These are phyloP conservation scores for Penaeus japonicus DNA, from an alignment of 1,140 invertebrate genomes.

Conservation along the genomic window DNA sequence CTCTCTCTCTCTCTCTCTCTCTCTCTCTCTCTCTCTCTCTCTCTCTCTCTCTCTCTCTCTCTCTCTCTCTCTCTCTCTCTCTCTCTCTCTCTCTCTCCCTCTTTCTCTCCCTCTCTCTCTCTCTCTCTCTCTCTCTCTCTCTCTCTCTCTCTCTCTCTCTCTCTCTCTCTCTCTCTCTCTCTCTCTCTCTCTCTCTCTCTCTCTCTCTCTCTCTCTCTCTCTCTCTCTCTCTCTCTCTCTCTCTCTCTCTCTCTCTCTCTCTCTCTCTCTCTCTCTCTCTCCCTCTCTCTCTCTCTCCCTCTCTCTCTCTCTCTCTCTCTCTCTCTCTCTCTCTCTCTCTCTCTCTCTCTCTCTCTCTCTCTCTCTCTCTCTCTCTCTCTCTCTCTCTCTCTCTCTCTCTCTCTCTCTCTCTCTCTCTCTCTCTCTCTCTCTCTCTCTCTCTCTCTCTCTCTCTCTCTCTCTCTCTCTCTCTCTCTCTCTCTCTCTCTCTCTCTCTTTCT, in stretches of 20 bases:
- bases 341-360: not conserved
- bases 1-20: not conserved
- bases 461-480: not conserved
- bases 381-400: slow-evolving; percentile 33
- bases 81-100: not conserved
- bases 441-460: not conserved
- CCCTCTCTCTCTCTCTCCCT: not conserved
- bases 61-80: slow-evolving; percentile 26
- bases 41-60: slow-evolving; percentile 18
- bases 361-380: not conserved
- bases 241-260: not conserved
- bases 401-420: slow-evolving; percentile 2
- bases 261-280: slow-evolving; percentile 12
- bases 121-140: not conserved
- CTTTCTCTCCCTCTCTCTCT: too few species aligned
- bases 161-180: not conserved
- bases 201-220: slow-evolving; percentile 1
- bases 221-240: not conserved
- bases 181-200: slow-evolving; percentile 27
- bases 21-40: not conserved
- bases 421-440: not conserved
- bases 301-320: slow-evolving; percentile 36
- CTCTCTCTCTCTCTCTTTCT: too few species aligned
- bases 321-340: slow-evolving; percentile 18
- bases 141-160: not conserved